Evolutionary conservation across 2,888 invertebrate genomes (phyloP).

Genomic region (Isoperla grammatica): DNA sequence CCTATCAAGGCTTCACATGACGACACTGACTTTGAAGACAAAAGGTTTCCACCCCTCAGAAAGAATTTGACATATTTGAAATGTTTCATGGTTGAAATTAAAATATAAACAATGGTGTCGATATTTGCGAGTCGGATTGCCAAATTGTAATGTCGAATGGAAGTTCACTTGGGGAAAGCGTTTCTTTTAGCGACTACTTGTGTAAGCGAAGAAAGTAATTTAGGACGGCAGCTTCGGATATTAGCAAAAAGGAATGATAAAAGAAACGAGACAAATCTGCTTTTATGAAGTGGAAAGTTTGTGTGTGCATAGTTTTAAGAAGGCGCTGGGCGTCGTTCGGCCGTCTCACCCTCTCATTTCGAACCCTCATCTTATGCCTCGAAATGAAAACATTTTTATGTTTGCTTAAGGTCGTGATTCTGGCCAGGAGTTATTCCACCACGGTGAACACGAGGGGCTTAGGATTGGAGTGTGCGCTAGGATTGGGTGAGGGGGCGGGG

Average conservation of each 20-base stretch:
- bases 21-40: too few species aligned
- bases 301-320: slow-evolving; percentile 20
- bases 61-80: too few species aligned
- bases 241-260: slow-evolving; percentile 2
- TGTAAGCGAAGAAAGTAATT: slow-evolving; percentile 21
- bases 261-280: slow-evolving; percentile 17
- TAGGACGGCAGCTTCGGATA: slow-evolving; percentile 15
- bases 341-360: slow-evolving; percentile 17
- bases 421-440: slow-evolving; percentile 22
- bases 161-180: too few species aligned
- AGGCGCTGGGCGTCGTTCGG: slow-evolving; percentile 13
- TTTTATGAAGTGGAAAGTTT: slow-evolving; percentile 26
- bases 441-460: not conserved
- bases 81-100: too few species aligned
- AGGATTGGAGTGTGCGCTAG: not conserved
- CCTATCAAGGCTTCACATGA: too few species aligned
- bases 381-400: slow-evolving; percentile 22
- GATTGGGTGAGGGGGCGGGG: slow-evolving; percentile 1
- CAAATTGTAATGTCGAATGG: too few species aligned
- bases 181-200: not conserved
- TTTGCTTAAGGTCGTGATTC: slow-evolving; percentile 21
- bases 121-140: too few species aligned
- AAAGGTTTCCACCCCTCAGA: too few species aligned
- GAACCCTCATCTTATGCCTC: slow-evolving; percentile 22
- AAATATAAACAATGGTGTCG: too few species aligned